These are phyloP conservation scores for Cephonodes hylas DNA, from an alignment of 2,888 invertebrate genomes.

Conservation along the genomic window DNA sequence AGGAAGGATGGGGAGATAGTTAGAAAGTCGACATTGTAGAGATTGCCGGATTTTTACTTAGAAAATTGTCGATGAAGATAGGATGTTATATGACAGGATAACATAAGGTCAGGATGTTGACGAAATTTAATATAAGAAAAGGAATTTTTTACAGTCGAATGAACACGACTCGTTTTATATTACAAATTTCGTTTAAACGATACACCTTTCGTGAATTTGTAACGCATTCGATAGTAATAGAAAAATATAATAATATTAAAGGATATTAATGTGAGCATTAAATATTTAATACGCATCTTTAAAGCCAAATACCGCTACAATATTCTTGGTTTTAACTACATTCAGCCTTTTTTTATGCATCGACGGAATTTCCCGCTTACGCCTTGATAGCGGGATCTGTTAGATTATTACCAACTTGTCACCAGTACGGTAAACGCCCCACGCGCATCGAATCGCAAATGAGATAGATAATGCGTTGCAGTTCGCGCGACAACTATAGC, in stretches of 20 bases:
- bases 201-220: not conserved
- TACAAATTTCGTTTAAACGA: not conserved
- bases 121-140: not conserved
- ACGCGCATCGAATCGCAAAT: conserved; percentile 72
- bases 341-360: not conserved
- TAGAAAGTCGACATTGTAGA: not conserved
- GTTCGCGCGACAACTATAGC: conserved; percentile 52
- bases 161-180: not conserved
- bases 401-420: conserved; percentile 24
- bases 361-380: conserved; percentile 9
- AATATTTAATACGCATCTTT: too few species aligned
- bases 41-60: not conserved
- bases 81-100: too few species aligned
- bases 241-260: too few species aligned
- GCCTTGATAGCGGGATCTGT: conserved; percentile 2
- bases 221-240: too few species aligned
- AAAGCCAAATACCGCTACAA: not conserved
- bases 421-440: conserved; percentile 23
- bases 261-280: too few species aligned
- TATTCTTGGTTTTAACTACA: not conserved
- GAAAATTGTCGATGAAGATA: not conserved
- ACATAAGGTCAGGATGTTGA: not conserved
- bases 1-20: not conserved
- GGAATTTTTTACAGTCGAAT: not conserved
- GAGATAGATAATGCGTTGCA: conserved; percentile 46